These are phyloP conservation scores for Drosophila koepferae DNA, from an alignment of 2,888 invertebrate genomes.

Conservation along the genomic window DNA sequence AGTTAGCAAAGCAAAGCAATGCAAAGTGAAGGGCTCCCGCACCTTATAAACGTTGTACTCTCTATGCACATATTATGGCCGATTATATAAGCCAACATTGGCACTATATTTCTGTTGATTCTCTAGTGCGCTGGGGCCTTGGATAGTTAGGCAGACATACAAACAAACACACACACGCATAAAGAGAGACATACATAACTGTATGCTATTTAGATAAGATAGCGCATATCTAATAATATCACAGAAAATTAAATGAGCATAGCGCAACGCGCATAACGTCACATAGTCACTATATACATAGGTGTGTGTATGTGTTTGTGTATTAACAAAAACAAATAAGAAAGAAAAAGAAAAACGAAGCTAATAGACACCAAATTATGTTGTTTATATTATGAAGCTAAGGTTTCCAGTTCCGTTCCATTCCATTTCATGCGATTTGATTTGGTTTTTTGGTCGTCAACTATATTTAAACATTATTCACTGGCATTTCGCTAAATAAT, in stretches of 20 bases:
- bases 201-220: slow-evolving; percentile 70
- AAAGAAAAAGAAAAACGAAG: not conserved
- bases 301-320: slow-evolving; percentile 1
- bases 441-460: slow-evolving; percentile 29
- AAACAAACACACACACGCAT: slow-evolving; percentile 1
- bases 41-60: slow-evolving; percentile 3
- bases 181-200: slow-evolving; percentile 12
- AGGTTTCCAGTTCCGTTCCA: slow-evolving; percentile 41
- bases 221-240: slow-evolving; percentile 78
- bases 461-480: slow-evolving; percentile 72
- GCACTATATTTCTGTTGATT: slow-evolving; percentile 31
- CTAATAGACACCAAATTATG: slow-evolving; percentile 12
- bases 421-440: slow-evolving; percentile 9
- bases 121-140: slow-evolving; percentile 47
- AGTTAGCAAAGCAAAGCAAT: slow-evolving; percentile 15
- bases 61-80: slow-evolving; percentile 35
- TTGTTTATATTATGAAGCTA: slow-evolving; percentile 51
- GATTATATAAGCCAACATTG: slow-evolving; percentile 65
- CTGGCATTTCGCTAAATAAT: slow-evolving; percentile 70
- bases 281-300: slow-evolving; percentile 40
- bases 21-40: slow-evolving; percentile 24
- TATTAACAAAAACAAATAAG: slow-evolving; percentile 17
- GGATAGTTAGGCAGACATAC: slow-evolving; percentile 38
- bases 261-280: slow-evolving; percentile 62
- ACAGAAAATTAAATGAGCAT: slow-evolving; percentile 40